Evolutionary conservation across 2,797 vertebrate genomes (phyloP).

Genomic region (Lagorchestes hirsutus): DNA sequence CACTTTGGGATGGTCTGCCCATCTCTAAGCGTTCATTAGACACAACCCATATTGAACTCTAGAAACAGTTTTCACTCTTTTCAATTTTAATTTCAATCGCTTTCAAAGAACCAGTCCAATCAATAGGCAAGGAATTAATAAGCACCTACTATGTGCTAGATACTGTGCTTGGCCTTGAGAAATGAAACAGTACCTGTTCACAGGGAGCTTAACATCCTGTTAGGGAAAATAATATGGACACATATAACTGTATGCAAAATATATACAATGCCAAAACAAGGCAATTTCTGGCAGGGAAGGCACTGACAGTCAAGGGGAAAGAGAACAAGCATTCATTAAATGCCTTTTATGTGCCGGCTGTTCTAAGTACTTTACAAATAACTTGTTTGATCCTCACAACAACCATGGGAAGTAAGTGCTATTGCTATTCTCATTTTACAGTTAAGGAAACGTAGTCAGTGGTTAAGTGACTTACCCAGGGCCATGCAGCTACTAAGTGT

Average conservation of each 20-base stretch:
- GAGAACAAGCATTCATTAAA: neutral
- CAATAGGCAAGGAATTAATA: neutral
- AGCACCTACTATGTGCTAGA: neutral
- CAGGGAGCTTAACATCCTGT: neutral
- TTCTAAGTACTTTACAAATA: neutral
- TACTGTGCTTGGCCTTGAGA: neutral
- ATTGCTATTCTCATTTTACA: neutral
- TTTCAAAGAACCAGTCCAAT: neutral
- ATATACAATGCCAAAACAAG: neutral
- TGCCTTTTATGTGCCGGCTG: neutral
- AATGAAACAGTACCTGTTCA: neutral
- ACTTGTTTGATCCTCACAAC: neutral
- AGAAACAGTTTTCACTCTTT: neutral
- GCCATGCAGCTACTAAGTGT: neutral
- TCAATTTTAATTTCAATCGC: neutral
- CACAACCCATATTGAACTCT: neutral
- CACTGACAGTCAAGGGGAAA: neutral
- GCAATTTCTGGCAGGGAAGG: neutral
- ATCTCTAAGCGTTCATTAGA: neutral
- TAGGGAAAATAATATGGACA: neutral
- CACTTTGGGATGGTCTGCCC: constrained; percentile 35
- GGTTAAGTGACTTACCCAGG: neutral
- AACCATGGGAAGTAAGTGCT: neutral
- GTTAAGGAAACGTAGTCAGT: neutral
- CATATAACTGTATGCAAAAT: neutral